phyloP scores from a whole-genome alignment of 2,888 invertebrate genomes.

The Nomada ruficornis region DNA sequence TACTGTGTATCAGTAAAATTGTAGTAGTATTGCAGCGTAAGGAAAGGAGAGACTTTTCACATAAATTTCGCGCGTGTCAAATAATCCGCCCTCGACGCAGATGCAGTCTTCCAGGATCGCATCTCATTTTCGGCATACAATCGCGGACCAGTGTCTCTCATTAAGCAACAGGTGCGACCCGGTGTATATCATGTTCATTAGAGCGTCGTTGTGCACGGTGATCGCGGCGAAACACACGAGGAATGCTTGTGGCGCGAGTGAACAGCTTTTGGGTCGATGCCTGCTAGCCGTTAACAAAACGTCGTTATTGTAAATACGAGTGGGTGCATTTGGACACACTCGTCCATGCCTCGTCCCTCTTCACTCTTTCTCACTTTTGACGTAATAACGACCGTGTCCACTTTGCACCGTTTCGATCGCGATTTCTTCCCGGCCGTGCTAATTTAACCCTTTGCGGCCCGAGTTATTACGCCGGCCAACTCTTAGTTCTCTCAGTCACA shows the following conservation, averaged over 20 bases:
- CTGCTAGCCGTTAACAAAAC: slow-evolving; percentile 18
- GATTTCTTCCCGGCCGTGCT: slow-evolving; percentile 7
- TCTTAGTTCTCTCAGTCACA: background rate
- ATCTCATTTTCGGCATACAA: background rate
- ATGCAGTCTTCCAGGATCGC: background rate
- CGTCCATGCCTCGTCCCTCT: background rate
- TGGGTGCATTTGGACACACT: background rate
- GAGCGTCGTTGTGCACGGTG: background rate
- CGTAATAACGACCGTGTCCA: slow-evolving; percentile 7
- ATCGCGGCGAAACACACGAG: background rate
- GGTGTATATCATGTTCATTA: slow-evolving; percentile 28
- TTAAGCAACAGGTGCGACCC: slow-evolving; percentile 38
- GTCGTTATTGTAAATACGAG: background rate
- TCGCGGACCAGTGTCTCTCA: background rate
- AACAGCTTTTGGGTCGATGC: slow-evolving; percentile 14
- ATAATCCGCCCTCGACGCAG: no score
- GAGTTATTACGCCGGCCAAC: slow-evolving; percentile 3
- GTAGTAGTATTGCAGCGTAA: no score
- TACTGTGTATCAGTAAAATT: no score
- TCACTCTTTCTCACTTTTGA: background rate
- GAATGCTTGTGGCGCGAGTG: background rate
- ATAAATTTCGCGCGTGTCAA: background rate
- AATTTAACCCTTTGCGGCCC: slow-evolving; percentile 49
- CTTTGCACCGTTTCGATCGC: slow-evolving; percentile 14
- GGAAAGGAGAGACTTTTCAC: no score